Percentiles rank a stretch among this genome's conserved stretches.
phyloP scores from a whole-genome alignment of 2,888 invertebrate species.

The Torymus tubicola region DNA sequence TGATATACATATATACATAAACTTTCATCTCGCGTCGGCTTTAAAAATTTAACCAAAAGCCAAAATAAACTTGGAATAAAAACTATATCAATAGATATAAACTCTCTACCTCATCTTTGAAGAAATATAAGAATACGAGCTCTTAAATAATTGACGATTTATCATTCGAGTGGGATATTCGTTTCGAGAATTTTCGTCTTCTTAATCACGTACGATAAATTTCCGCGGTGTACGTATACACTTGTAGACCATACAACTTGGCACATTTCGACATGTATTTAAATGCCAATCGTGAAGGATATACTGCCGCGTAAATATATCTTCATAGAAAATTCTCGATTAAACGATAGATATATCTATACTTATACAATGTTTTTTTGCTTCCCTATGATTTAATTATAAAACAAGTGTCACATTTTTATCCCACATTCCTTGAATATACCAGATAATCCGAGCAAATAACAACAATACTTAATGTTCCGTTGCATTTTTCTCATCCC shows the following conservation, averaged over 20 bases:
- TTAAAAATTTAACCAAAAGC: too few species aligned
- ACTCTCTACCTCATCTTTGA: not conserved
- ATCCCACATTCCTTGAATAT: too few species aligned
- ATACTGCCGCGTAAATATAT: slow-evolving; percentile 22
- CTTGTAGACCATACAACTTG: slow-evolving; percentile 23
- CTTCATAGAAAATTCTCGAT: slow-evolving; percentile 22
- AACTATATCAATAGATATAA: too few species aligned
- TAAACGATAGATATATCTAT: too few species aligned
- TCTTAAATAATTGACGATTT: not conserved
- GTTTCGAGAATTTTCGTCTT: slow-evolving; percentile 6
- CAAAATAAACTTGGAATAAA: too few species aligned
- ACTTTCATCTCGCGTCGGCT: too few species aligned
- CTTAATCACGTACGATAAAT: slow-evolving; percentile 8
- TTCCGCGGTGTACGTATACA: slow-evolving; percentile 11
- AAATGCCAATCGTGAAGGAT: slow-evolving; percentile 26
- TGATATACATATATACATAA: too few species aligned
- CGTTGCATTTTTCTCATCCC: too few species aligned
- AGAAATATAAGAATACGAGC: not conserved
- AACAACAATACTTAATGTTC: too few species aligned
- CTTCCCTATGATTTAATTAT: not conserved
- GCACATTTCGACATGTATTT: slow-evolving; percentile 26
- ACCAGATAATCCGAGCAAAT: too few species aligned
- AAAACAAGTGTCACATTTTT: too few species aligned
- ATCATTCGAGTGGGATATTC: not conserved
- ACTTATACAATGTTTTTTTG: not conserved